Conservation (phyloP, 2,113 vertebrate genomes). For the Rhinoptilus africanus region DNA sequence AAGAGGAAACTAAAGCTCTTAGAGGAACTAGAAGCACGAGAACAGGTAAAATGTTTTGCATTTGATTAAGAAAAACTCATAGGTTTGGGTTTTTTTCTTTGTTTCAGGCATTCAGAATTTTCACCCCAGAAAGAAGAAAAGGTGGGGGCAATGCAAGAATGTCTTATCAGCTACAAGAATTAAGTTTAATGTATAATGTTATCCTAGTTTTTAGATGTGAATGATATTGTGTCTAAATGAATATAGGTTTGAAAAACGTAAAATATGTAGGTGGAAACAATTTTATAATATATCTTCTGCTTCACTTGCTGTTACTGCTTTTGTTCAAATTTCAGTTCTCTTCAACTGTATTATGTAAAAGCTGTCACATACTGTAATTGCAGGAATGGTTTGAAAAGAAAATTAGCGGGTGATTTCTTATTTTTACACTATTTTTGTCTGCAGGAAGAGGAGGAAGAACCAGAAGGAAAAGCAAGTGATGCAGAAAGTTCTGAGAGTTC, state of each 20-base stretch:
- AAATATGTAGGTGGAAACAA: neutral
- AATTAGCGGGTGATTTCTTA: neutral
- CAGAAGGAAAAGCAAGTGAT: constrained; percentile 91
- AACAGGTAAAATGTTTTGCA: constrained; percentile 69
- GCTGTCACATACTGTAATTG: neutral
- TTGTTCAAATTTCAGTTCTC: neutral
- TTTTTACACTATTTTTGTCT: constrained; percentile 63
- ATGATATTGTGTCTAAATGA: neutral
- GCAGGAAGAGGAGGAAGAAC: constrained; percentile 88
- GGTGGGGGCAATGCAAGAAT: neutral
- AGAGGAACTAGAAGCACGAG: constrained; percentile 71
- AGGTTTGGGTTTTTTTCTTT: neutral
- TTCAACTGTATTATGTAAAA: neutral
- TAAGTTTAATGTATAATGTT: neutral
- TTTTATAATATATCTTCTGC: neutral
- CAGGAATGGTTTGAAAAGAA: neutral
- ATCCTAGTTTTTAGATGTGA: neutral
- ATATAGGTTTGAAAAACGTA: neutral
- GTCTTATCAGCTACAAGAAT: neutral
- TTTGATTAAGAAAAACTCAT: neutral
- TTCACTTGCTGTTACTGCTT: neutral
- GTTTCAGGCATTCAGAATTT: neutral
- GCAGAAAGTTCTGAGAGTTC: constrained; percentile 92
- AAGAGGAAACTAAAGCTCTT: constrained; percentile 86
- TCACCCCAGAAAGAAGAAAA: neutral